phyloP scores from a whole-genome alignment of 2,113 vertebrate species.

The Podarcis cretensis region DNA sequence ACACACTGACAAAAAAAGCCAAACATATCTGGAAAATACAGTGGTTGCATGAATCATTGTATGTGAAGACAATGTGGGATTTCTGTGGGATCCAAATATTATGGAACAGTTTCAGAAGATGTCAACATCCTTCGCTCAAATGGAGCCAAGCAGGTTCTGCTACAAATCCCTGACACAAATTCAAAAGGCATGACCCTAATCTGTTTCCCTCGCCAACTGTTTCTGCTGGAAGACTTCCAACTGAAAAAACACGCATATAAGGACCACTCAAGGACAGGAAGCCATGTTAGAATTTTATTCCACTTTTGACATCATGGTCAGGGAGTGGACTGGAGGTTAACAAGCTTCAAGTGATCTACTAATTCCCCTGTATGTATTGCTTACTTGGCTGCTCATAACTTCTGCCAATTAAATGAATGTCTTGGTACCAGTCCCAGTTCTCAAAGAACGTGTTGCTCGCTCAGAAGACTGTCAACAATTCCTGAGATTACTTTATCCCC shows the following conservation, averaged over 20 bases:
- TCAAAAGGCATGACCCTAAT: neutral
- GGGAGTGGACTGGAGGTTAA: neutral
- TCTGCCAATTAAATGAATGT: slow-evolving; percentile 21
- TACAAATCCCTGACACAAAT: neutral
- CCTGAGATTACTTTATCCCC: neutral
- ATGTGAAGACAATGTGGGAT: neutral
- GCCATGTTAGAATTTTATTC: neutral
- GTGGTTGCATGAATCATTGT: neutral
- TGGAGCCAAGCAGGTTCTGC: too few relatives aligned
- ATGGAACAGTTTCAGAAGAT: neutral
- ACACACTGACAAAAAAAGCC: too few relatives aligned
- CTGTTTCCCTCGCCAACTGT: fast-evolving
- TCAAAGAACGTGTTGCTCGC: neutral
- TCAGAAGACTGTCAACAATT: neutral
- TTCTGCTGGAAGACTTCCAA: neutral
- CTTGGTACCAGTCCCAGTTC: slow-evolving; percentile 25
- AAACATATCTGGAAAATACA: neutral
- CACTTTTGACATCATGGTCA: slow-evolving; percentile 6
- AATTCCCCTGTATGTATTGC: neutral
- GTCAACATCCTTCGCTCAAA: neutral
- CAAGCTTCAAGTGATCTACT: slow-evolving; percentile 12
- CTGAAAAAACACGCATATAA: neutral
- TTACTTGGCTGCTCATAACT: neutral
- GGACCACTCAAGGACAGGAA: neutral
- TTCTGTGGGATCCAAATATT: neutral